Conservation (phyloP, 2,797 vertebrate species). For the Chaenodraco wilsoni region DNA sequence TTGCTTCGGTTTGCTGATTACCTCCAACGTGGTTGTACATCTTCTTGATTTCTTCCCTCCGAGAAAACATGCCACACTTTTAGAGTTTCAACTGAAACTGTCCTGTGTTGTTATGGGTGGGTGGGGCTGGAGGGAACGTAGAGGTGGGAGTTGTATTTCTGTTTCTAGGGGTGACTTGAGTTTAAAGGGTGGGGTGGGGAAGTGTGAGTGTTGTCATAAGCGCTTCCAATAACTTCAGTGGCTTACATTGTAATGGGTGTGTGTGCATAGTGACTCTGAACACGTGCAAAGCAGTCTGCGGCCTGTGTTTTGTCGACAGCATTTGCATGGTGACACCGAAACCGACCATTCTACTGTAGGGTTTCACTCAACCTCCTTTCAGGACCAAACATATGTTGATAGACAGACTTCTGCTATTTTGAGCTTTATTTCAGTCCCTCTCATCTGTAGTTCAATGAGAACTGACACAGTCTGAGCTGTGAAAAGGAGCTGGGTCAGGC, state of each 20-base stretch:
- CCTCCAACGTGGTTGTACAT: neutral
- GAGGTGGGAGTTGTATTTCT: slow-evolving; percentile 23
- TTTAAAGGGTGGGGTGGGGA: slow-evolving; percentile 28
- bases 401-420: neutral
- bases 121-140: slow-evolving; percentile 34
- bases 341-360: slow-evolving; percentile 13
- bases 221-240: slow-evolving; percentile 19
- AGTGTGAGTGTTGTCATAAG: slow-evolving; percentile 25
- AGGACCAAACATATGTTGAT: neutral
- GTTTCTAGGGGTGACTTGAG: slow-evolving; percentile 12
- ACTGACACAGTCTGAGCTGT: slow-evolving; percentile 38
- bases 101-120: slow-evolving; percentile 22
- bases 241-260: slow-evolving; percentile 18
- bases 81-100: slow-evolving; percentile 50
- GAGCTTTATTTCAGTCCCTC: neutral
- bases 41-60: slow-evolving; percentile 14
- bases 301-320: slow-evolving; percentile 16
- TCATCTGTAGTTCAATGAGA: slow-evolving; percentile 32
- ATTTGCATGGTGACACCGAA: slow-evolving; percentile 40
- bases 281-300: slow-evolving; percentile 22
- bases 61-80: neutral
- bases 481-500: slow-evolving; percentile 49
- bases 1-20: slow-evolving; percentile 32
- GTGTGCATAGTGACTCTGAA: slow-evolving; percentile 8
- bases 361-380: neutral